These are phyloP conservation scores for Actinia equina DNA, from an alignment of 64 coral and sea anemone genomes.

Conservation along the genomic window DNA sequence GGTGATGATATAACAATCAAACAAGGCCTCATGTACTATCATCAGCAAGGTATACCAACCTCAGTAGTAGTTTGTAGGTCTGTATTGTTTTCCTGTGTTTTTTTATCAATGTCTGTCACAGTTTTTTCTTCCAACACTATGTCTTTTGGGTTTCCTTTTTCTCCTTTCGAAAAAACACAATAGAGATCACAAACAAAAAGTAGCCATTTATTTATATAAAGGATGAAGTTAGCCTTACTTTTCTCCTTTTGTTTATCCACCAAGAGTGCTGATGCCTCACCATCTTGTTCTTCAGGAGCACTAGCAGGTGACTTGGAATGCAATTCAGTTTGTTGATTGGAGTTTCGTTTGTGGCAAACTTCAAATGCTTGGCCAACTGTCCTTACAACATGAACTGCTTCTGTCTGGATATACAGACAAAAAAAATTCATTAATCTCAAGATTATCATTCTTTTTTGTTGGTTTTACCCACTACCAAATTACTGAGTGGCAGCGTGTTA, in stretches of 20 bases:
- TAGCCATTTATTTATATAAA: no score
- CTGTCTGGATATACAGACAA: slow-evolving; percentile 12
- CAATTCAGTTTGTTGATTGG: slow-evolving; percentile 13
- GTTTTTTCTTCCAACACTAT: background rate
- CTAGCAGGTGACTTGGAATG: background rate
- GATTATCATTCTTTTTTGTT: no score
- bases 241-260: no score
- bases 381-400: slow-evolving; percentile 66
- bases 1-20: no score
- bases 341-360: slow-evolving; percentile 61
- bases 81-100: background rate
- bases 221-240: no score
- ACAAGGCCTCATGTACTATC: no score
- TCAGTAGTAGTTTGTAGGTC: background rate
- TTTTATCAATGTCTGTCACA: background rate
- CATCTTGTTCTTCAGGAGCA: slow-evolving; percentile 3
- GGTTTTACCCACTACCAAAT: no score
- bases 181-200: background rate
- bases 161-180: background rate
- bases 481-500: no score
- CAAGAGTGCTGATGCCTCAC: background rate
- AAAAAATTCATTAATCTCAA: no score
- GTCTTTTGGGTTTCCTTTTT: background rate
- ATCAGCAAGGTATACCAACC: background rate
- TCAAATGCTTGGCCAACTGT: slow-evolving; percentile 85